Base-by-base conservation (phyloP, 2,113 vertebrate species). In the Motacilla tschutschensis region DNA sequence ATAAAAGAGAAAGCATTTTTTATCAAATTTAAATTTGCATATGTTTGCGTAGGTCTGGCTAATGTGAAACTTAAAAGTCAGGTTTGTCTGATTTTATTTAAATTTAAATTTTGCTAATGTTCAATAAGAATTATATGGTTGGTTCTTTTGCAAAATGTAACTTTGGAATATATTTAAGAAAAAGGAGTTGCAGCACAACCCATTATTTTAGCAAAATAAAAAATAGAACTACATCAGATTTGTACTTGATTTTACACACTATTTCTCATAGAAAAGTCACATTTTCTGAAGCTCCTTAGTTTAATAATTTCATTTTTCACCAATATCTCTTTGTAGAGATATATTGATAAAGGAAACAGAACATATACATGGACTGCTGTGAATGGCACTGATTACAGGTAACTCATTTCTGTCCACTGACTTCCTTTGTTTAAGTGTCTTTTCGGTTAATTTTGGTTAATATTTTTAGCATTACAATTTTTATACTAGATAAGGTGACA, bases 321-420 rank as follows among this genome's bases (percentile, higher is more conserved):
- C 20, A 47, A 73, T 84, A 51, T 89, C 7, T 76, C 70, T 88
- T 96, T 93, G 9, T 96, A 99, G 99, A 97, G 98, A 79, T 99
- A 99, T 74, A 99, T 99, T 92, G 99, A 99, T 92, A 98, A 98
- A 96, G 99, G 98, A 70, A 96, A 98, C 66, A 97, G 99, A 95
- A 99, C 98, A 0, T 99, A 99, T 83, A 99, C 99, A 0, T 99
- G 98, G 98, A 98, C 97, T 17, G 98, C 98, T 22, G 99, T 99
- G 85, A 99, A 99, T 86, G 98, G 98, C 83, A 99, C 99, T 83
- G 99, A 99, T 94, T 99, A 99, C 97, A 99, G 99, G 99, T 99
- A 97, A 97, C 69, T 77, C 0, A 19, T 64, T 79, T 73, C 26
- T 72, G 19, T 44, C 44, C 5, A 26, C 25, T 81, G 31, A 28